A percentile compares a stretch with the other conserved stretches of the same genome.
These are phyloP conservation scores for Bungarus multicinctus DNA, from an alignment of 2,113 vertebrate genomes.

Conservation along the genomic window DNA sequence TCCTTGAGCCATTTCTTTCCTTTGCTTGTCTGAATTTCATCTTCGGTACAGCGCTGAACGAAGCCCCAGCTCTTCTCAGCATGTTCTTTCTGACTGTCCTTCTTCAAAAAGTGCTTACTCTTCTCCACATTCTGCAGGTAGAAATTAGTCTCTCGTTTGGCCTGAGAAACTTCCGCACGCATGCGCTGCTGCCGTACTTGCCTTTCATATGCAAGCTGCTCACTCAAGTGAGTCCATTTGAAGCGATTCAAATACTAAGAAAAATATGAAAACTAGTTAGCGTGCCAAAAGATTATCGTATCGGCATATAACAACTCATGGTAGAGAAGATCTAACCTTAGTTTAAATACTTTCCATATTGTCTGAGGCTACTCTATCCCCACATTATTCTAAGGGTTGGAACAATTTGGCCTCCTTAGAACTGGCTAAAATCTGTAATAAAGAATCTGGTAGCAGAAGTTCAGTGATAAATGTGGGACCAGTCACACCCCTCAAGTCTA, in stretches of 20 bases:
- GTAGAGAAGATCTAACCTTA: not conserved
- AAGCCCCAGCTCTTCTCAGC: constrained; percentile 79
- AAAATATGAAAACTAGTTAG: not conserved
- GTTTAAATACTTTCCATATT: not conserved
- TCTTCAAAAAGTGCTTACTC: constrained; percentile 72
- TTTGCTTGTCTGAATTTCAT: constrained; percentile 73
- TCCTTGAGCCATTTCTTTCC: constrained; percentile 28
- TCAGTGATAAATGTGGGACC: not conserved
- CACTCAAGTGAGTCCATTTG: constrained; percentile 87
- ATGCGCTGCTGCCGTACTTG: constrained; percentile 83
- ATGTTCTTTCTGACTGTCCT: constrained; percentile 49
- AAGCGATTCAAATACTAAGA: constrained; percentile 88
- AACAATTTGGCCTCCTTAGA: not conserved
- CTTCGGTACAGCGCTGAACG: constrained; percentile 80
- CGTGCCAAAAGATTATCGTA: not conserved
- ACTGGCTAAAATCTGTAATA: not conserved
- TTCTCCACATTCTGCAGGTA: constrained; percentile 85
- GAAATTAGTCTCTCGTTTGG: constrained; percentile 86
- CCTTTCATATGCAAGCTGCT: constrained; percentile 84
- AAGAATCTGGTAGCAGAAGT: not conserved
- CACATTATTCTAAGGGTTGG: not conserved
- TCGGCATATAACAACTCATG: not conserved
- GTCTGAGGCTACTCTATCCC: not conserved
- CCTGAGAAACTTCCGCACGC: constrained; percentile 84
- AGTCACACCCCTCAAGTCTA: not conserved